These are phyloP conservation scores for Zeus faber DNA, from an alignment of 2,113 vertebrate species.

Conservation along the genomic window DNA sequence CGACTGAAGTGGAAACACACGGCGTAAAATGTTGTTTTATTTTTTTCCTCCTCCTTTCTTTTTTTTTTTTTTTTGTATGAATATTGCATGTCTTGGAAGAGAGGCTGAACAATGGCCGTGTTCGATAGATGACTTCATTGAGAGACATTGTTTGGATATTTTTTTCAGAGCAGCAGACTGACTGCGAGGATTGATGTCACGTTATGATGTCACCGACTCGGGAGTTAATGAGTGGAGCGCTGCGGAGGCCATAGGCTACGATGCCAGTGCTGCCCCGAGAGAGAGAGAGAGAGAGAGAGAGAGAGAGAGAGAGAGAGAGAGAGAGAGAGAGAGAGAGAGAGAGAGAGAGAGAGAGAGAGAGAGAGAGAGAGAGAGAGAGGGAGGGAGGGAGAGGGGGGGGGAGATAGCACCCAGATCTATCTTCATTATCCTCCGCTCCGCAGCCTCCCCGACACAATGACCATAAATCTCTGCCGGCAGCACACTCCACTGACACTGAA, in stretches of 20 bases:
- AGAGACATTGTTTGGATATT: constrained; percentile 42
- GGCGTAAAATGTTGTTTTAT: too few species aligned
- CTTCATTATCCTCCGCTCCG: constrained; percentile 79
- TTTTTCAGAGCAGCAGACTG: constrained; percentile 42
- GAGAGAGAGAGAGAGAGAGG: constrained; percentile 49
- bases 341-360: constrained; percentile 35
- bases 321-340: constrained; percentile 63
- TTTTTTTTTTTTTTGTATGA: constrained; percentile 59
- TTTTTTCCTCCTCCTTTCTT: constrained; percentile 25
- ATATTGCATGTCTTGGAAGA: constrained; percentile 64
- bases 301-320: constrained; percentile 19
- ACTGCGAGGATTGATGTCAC: constrained; percentile 63
- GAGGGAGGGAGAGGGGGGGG: constrained; percentile 25
- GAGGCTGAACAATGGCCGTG: constrained; percentile 31
- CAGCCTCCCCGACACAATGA: constrained; percentile 76
- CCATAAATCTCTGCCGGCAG: constrained; percentile 79
- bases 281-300: constrained; percentile 36
- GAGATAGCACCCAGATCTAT: constrained; percentile 76
- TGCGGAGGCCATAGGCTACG: constrained; percentile 60
- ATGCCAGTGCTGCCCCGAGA: constrained; percentile 69
- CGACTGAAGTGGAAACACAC: too few species aligned
- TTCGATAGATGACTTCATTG: constrained; percentile 47
- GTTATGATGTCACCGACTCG: constrained; percentile 70
- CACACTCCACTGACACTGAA: constrained; percentile 81
- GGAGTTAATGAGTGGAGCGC: constrained; percentile 66